Conservation (phyloP, 1,140 invertebrate genomes). For the Pomphorhynchus laevis region DNA sequence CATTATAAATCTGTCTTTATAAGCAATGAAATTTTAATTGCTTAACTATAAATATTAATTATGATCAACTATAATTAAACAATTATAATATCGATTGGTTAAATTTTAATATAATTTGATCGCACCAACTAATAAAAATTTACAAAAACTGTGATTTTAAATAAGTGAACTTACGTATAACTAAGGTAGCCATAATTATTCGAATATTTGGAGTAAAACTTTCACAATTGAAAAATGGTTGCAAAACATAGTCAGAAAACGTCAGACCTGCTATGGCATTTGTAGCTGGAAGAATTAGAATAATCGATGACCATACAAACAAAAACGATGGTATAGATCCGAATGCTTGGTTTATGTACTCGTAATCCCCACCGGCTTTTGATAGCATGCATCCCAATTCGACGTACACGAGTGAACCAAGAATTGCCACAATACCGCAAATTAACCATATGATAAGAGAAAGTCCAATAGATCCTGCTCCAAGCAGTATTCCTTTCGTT, state of each 20-base stretch:
- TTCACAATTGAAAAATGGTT: conserved; percentile 37
- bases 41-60: too few species aligned
- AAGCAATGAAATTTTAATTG: too few species aligned
- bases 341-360: conserved; percentile 60
- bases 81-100: too few species aligned
- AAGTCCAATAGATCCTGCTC: conserved; percentile 1
- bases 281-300: conserved; percentile 37
- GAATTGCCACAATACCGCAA: conserved; percentile 20
- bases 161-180: too few species aligned
- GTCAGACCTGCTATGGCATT: conserved; percentile 80
- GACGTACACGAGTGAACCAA: conserved; percentile 71
- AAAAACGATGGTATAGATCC: conserved; percentile 21
- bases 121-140: too few species aligned
- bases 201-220: too few species aligned
- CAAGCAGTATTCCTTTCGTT: background rate
- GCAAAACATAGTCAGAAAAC: conserved; percentile 64
- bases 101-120: too few species aligned
- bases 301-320: conserved; percentile 14
- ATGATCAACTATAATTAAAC: too few species aligned
- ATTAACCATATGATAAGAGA: conserved; percentile 8
- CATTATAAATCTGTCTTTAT: too few species aligned
- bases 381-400: conserved; percentile 66
- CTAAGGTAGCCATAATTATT: too few species aligned
- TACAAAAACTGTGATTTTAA: too few species aligned
- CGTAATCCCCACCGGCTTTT: conserved; percentile 87